phyloP scores from a whole-genome alignment of 2,113 vertebrate genomes.

The Cathartes aura region DNA sequence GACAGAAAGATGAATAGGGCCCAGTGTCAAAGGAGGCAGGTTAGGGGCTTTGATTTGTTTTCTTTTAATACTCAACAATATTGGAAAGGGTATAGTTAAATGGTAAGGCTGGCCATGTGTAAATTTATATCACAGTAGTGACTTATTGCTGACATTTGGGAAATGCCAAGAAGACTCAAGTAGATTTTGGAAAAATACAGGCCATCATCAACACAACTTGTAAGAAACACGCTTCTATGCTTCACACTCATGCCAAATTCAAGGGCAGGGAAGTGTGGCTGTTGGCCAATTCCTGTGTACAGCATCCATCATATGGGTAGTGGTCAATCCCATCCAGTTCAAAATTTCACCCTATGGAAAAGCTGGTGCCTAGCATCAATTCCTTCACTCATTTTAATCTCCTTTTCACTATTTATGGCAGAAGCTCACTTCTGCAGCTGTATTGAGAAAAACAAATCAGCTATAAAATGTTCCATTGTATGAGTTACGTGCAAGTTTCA shows the following conservation, averaged over 20 bases:
- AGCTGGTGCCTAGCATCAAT: background rate
- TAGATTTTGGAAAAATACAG: background rate
- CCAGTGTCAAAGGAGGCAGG: background rate
- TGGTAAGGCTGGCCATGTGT: background rate
- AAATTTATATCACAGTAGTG: constrained; percentile 20
- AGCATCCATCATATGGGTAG: background rate
- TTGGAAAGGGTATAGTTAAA: constrained; percentile 17
- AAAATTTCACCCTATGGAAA: background rate
- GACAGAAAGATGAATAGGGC: constrained; percentile 54
- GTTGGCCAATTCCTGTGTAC: background rate
- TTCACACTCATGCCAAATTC: background rate
- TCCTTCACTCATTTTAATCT: background rate
- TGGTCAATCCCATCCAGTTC: background rate
- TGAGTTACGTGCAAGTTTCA: background rate
- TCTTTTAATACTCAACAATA: constrained; percentile 18
- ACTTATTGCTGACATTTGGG: constrained; percentile 18
- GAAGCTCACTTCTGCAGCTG: background rate
- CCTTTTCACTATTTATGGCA: background rate
- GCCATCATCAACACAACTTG: background rate
- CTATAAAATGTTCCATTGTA: background rate
- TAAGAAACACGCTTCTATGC: background rate
- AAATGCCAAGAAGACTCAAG: background rate
- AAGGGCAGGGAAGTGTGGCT: background rate
- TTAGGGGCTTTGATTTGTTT: background rate
- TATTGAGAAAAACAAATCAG: background rate